Evolutionary conservation across 2,797 vertebrate genomes (phyloP).

Genomic region (Lutjanus argentimaculatus): DNA sequence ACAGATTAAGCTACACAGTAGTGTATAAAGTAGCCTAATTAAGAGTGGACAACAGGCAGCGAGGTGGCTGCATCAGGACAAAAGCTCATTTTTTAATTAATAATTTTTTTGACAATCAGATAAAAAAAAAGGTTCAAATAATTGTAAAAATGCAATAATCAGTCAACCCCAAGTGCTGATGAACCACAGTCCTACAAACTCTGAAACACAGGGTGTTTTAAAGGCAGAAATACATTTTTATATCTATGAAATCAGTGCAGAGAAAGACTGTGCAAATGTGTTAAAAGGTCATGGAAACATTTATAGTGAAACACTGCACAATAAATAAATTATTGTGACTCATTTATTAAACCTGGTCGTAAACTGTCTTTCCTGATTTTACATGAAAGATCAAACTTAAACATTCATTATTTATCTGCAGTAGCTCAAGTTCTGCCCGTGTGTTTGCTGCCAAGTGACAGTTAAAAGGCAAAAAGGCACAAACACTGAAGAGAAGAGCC

Average conservation of each 20-base stretch:
- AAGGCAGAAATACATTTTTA: background rate
- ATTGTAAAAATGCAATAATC: no score
- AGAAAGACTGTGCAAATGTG: background rate
- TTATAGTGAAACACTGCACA: slow-evolving; percentile 45
- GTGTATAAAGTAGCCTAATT: no score
- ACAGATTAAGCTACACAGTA: no score
- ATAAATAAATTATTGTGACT: slow-evolving; percentile 73
- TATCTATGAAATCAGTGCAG: background rate
- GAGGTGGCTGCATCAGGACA: no score
- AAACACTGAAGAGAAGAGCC: slow-evolving; percentile 7
- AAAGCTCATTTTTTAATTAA: no score
- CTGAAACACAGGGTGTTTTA: background rate
- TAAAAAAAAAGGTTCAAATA: no score
- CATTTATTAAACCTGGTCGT: slow-evolving; percentile 41
- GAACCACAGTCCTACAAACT: background rate
- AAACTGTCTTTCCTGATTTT: background rate
- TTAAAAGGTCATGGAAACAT: background rate
- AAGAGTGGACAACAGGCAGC: no score
- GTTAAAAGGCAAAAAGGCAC: slow-evolving; percentile 2
- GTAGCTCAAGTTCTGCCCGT: background rate
- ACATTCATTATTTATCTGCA: background rate
- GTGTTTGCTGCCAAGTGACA: background rate
- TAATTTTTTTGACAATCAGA: no score
- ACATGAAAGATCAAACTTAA: background rate
- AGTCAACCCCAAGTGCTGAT: background rate